A percentile compares a stretch with the other conserved stretches of the same genome.
Evolutionary conservation across 1,140 invertebrate species (phyloP).

Genomic region (Nasonia longicornis): DNA sequence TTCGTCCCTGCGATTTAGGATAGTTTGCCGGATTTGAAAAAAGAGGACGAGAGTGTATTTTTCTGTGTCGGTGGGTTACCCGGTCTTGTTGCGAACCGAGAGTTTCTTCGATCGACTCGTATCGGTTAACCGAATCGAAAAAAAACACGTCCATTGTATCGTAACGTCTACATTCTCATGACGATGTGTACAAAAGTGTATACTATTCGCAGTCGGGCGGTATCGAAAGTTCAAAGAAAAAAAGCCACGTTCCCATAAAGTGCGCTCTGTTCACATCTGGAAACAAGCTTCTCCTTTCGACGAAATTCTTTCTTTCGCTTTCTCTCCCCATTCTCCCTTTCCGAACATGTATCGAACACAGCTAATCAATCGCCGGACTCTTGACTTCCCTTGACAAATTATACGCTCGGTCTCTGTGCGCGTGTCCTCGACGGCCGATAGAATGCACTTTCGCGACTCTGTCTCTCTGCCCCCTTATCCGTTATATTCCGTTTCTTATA

Average conservation of each 20-base stretch:
- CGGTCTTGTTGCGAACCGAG: not conserved
- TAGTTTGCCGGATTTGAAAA: conserved; percentile 39
- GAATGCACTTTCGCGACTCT: not conserved
- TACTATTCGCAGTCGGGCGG: not conserved
- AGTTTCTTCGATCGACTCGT: no score
- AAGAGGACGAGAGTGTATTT: conserved; percentile 2
- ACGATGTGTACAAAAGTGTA: no score
- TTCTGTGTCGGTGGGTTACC: conserved; percentile 41
- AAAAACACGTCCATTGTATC: not conserved
- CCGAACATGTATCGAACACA: not conserved
- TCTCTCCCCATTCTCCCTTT: not conserved
- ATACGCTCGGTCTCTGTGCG: not conserved
- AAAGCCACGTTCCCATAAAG: conserved; percentile 15
- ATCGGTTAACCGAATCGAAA: not conserved
- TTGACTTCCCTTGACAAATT: conserved; percentile 30
- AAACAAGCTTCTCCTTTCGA: conserved; percentile 20
- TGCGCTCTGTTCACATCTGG: not conserved
- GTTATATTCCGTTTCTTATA: not conserved
- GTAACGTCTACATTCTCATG: not conserved
- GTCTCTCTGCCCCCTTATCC: not conserved
- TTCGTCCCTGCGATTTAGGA: conserved; percentile 52
- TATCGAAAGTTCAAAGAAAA: conserved; percentile 27
- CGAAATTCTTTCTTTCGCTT: conserved; percentile 4
- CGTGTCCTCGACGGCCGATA: conserved; percentile 6
- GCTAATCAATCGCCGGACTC: conserved; percentile 32